phyloP scores from a whole-genome alignment of 2,888 invertebrate genomes.

The Napeogenes inachia region DNA sequence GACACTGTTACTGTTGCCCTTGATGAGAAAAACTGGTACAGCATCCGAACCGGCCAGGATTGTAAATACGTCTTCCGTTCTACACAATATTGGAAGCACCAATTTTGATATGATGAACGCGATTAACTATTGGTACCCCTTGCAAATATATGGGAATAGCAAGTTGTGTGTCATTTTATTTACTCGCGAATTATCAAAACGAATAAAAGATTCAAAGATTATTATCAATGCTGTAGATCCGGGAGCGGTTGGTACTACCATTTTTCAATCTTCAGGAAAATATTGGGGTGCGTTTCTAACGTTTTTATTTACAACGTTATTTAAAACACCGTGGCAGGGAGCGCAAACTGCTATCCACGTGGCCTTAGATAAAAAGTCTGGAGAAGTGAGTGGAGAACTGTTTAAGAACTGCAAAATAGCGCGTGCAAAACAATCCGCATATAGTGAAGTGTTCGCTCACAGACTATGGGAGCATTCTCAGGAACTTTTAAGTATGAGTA shows the following conservation, averaged over 20 bases:
- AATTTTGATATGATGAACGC: conserved; percentile 84
- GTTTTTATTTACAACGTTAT: conserved; percentile 80
- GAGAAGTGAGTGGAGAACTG: conserved; percentile 83
- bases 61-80: conserved; percentile 85
- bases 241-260: conserved; percentile 88
- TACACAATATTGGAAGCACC: conserved; percentile 82
- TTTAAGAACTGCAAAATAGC: conserved; percentile 85
- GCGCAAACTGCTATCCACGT: conserved; percentile 87
- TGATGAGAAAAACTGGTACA: conserved; percentile 78
- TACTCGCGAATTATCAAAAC: conserved; percentile 83
- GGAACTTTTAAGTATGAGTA: conserved; percentile 80
- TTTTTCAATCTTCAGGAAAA: conserved; percentile 78
- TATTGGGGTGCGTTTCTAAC: conserved; percentile 74
- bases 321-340: conserved; percentile 86
- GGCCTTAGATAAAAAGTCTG: conserved; percentile 84
- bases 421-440: conserved; percentile 76
- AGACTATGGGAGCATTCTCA: conserved; percentile 89
- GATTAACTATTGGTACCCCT: conserved; percentile 68
- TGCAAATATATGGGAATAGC: conserved; percentile 74
- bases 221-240: conserved; percentile 90
- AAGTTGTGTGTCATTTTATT: conserved; percentile 86
- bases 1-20: conserved; percentile 90
- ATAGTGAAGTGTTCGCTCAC: conserved; percentile 81
- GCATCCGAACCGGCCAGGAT: conserved; percentile 83
- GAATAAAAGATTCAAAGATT: conserved; percentile 79